phyloP scores from a whole-genome alignment of 2,113 vertebrate species.

The Macquaria ambigua region DNA sequence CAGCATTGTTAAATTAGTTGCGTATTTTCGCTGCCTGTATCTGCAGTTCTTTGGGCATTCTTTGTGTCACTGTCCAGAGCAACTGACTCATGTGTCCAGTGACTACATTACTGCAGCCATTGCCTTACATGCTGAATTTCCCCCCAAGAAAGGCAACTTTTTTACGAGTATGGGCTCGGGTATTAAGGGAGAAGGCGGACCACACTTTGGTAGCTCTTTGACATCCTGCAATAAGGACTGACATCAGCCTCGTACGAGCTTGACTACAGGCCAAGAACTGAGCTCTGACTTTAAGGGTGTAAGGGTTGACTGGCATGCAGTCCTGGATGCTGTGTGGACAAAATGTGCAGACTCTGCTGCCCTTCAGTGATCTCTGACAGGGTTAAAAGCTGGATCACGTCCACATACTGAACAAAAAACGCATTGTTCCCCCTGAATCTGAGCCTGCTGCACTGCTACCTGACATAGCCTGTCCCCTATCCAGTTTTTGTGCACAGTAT shows the following conservation, averaged over 20 bases:
- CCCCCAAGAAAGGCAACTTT: not conserved
- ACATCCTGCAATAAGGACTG: not conserved
- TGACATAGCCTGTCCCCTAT: not conserved
- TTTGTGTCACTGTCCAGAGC: no score
- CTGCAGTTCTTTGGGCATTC: no score
- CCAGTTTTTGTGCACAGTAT: not conserved
- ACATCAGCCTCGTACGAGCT: not conserved
- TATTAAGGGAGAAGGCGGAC: not conserved
- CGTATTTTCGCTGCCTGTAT: no score
- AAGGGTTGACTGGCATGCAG: not conserved
- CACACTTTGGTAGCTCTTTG: not conserved
- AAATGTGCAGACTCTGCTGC: not conserved
- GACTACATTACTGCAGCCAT: not conserved
- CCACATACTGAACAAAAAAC: not conserved
- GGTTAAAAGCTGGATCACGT: not conserved
- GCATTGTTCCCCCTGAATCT: conserved; percentile 15
- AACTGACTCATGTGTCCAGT: not conserved
- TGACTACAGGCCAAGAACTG: not conserved
- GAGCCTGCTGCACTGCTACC: no score
- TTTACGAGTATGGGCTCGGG: not conserved
- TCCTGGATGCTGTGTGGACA: not conserved
- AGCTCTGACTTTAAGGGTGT: not conserved
- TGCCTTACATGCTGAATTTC: not conserved
- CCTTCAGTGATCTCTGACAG: not conserved
- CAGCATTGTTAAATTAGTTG: not conserved